A percentile compares a stretch with the other conserved stretches of the same genome.
These are phyloP conservation scores for Molossus alvarezi DNA, from an alignment of 2,797 vertebrate species.

Conservation along the genomic window DNA sequence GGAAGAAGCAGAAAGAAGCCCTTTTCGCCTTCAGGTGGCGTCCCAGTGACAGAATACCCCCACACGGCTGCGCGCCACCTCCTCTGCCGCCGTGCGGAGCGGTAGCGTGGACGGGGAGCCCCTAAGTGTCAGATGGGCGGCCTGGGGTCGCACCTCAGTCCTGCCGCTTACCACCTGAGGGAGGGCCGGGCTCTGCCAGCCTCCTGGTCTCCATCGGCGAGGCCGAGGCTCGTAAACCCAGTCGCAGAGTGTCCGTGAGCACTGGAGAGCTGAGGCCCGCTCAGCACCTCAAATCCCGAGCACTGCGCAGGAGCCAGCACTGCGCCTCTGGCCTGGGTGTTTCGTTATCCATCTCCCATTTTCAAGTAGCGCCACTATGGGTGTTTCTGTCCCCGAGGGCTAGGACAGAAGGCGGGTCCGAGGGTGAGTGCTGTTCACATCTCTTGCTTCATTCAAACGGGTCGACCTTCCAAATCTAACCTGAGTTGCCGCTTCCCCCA, in stretches of 20 bases:
- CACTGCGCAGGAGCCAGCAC: rapidly evolving
- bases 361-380: neutral
- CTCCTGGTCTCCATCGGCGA: neutral
- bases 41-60: neutral
- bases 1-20: neutral
- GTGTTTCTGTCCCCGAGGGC: neutral
- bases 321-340: neutral
- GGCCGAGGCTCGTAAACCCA: neutral
- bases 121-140: neutral
- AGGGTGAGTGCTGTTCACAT: rapidly evolving
- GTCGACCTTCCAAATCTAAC: neutral
- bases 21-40: neutral
- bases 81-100: neutral
- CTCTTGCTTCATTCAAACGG: rapidly evolving
- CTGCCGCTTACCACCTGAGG: neutral
- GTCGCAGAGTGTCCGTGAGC: rapidly evolving
- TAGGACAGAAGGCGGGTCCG: neutral
- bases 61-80: rapidly evolving
- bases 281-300: rapidly evolving
- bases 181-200: rapidly evolving
- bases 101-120: rapidly evolving
- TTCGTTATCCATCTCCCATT: neutral
- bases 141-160: neutral
- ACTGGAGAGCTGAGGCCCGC: rapidly evolving
- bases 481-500: neutral